phyloP scores from a whole-genome alignment of 1,140 invertebrate species.

The Pseudomyrmex flavicornis region DNA sequence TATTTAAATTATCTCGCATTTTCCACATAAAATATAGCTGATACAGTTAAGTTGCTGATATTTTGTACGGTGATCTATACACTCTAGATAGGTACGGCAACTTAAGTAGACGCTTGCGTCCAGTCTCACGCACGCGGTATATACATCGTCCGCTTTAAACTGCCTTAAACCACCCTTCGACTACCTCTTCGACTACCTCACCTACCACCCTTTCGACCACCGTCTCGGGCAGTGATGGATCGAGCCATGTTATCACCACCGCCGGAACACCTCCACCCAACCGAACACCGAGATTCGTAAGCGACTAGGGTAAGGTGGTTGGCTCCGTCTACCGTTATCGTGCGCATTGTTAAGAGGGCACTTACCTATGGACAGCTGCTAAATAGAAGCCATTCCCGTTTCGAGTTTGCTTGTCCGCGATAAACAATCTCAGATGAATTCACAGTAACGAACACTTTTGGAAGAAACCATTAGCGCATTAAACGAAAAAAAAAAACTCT shows the following conservation, averaged over 20 bases:
- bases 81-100: conserved; percentile 39
- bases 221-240: conserved; percentile 84
- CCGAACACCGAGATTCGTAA: conserved; percentile 60
- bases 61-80: conserved; percentile 47
- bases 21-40: conserved; percentile 1
- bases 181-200: conserved; percentile 74
- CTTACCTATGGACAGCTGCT: conserved; percentile 79
- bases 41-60: not conserved
- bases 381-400: conserved; percentile 76
- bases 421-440: conserved; percentile 28
- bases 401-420: conserved; percentile 40
- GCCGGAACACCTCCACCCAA: conserved; percentile 79
- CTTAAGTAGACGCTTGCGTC: conserved; percentile 67
- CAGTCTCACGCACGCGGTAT: conserved; percentile 75
- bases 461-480: not conserved
- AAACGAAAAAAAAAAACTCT: not conserved
- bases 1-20: not conserved
- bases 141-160: conserved; percentile 70
- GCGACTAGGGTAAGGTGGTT: conserved; percentile 59
- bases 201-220: conserved; percentile 74
- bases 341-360: conserved; percentile 78
- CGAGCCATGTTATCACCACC: conserved; percentile 84
- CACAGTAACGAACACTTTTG: not conserved
- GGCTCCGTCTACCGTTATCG: conserved; percentile 75
- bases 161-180: conserved; percentile 77